Evolutionary conservation across 2,113 vertebrate genomes (phyloP).

Genomic region (Podilymbus podiceps): DNA sequence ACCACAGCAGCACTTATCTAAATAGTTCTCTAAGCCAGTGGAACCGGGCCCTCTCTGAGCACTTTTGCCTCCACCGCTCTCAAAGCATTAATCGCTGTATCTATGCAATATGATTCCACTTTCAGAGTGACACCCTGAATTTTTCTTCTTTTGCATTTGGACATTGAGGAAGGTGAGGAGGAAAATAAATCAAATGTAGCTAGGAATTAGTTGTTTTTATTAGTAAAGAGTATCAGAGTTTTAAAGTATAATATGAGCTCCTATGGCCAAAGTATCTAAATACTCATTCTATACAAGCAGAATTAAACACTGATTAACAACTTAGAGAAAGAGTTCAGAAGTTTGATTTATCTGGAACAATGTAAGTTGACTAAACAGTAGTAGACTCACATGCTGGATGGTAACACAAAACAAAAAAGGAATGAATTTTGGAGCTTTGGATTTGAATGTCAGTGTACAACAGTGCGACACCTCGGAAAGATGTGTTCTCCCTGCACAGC

Average conservation of each 20-base stretch:
- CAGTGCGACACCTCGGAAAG: not conserved
- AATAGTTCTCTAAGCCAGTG: not conserved
- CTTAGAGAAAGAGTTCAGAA: not conserved
- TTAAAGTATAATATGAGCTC: not conserved
- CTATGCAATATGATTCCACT: not conserved
- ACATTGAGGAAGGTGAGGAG: not conserved
- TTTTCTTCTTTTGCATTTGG: not conserved
- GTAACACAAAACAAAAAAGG: not conserved
- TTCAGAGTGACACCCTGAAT: not conserved
- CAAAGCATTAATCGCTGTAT: not conserved
- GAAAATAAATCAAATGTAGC: not conserved
- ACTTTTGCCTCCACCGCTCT: not conserved
- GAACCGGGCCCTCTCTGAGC: not conserved
- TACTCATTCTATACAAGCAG: not conserved
- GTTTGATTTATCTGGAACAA: not conserved
- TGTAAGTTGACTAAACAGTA: not conserved
- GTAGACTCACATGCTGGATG: not conserved
- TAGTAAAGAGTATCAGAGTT: not conserved
- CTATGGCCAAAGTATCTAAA: not conserved
- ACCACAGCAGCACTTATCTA: not conserved
- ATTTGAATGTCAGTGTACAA: not conserved
- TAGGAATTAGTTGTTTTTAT: not conserved
- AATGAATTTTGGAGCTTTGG: fast-evolving
- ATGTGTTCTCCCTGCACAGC: fast-evolving
- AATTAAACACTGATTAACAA: not conserved